phyloP scores from a whole-genome alignment of 1,140 invertebrate genomes.

The Aricia agestis region DNA sequence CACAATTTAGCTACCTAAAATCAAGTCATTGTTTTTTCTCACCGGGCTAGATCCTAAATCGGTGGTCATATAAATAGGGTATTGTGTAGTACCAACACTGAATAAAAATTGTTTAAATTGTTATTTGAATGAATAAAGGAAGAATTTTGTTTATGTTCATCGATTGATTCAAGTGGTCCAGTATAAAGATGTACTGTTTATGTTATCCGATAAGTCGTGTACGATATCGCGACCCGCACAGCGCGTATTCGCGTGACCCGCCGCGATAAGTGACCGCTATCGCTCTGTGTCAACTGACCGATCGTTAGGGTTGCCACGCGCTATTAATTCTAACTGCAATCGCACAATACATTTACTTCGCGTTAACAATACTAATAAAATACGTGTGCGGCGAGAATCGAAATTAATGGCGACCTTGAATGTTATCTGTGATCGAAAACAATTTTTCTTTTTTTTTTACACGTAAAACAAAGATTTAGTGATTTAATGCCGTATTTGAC shows the following conservation, averaged over 20 bases:
- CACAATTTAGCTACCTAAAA: no score
- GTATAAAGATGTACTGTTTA: no score
- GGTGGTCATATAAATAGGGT: no score
- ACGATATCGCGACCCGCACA: neutral
- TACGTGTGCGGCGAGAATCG: neutral
- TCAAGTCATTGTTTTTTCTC: no score
- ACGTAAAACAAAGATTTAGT: conserved; percentile 1
- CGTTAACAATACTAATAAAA: conserved; percentile 14
- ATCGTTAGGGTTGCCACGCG: conserved; percentile 7
- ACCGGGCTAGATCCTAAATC: no score
- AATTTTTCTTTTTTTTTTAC: conserved; percentile 1
- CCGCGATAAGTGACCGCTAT: conserved; percentile 7
- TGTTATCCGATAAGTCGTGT: no score
- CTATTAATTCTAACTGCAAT: conserved; percentile 13
- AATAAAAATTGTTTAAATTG: no score
- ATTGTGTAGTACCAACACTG: no score
- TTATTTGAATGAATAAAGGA: no score
- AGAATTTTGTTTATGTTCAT: no score
- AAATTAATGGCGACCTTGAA: conserved; percentile 9
- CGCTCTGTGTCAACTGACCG: conserved; percentile 4
- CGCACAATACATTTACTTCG: conserved; percentile 4
- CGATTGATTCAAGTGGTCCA: no score
- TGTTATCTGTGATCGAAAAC: neutral
- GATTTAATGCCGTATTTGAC: neutral
- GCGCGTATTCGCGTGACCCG: neutral